These are phyloP conservation scores for Sakesphorus luctuosus DNA, from an alignment of 2,113 vertebrate species.

Conservation along the genomic window DNA sequence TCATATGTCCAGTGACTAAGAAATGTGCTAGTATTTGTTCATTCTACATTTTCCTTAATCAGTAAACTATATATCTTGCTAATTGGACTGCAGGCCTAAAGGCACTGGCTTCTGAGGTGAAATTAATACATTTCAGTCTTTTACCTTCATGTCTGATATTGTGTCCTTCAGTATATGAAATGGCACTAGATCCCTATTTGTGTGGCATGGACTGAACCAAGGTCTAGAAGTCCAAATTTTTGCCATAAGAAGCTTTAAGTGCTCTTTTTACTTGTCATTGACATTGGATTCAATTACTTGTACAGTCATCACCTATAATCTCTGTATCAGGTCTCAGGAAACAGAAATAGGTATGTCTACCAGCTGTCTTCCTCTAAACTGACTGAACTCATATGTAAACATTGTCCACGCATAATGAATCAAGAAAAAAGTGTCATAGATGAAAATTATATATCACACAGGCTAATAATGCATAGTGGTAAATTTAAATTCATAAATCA, in stretches of 20 bases:
- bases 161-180: neutral
- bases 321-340: neutral
- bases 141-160: neutral
- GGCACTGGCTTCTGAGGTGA: neutral
- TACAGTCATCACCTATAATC: neutral
- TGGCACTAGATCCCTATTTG: neutral
- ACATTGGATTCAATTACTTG: neutral
- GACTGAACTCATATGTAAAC: neutral
- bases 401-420: neutral
- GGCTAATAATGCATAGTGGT: neutral
- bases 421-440: neutral
- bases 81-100: neutral
- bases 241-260: neutral
- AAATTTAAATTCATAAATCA: neutral
- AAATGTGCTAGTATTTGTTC: neutral
- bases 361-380: neutral
- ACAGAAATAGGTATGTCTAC: neutral
- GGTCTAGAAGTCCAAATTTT: neutral
- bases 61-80: neutral
- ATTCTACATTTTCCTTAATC: neutral
- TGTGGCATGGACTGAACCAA: neutral
- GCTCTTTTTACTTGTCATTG: neutral
- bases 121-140: neutral
- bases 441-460: neutral
- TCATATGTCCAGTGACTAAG: neutral